Conservation (phyloP, 2,888 invertebrate genomes). For the Xestoiulus laeticollis region DNA sequence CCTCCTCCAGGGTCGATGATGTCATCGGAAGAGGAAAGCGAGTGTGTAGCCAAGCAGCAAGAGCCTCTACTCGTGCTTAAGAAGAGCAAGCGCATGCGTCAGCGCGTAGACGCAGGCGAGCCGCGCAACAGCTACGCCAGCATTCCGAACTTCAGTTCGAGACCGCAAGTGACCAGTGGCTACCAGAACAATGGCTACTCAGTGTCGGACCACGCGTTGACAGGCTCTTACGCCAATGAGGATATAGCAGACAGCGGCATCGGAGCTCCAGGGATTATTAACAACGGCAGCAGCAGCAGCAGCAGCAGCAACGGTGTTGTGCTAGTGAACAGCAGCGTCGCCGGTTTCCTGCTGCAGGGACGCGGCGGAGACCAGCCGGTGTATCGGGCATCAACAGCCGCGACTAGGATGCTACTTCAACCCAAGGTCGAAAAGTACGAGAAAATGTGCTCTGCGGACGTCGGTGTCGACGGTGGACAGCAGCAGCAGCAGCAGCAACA, state of each 20-base stretch:
- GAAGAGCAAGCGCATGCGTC: slow-evolving; percentile 84
- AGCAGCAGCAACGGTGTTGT: neutral
- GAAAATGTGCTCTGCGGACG: slow-evolving; percentile 1
- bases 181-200: slow-evolving; percentile 1
- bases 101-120: slow-evolving; percentile 96
- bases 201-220: neutral
- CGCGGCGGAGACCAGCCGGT: neutral
- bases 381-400: too few species aligned
- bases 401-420: neutral
- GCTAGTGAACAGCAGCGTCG: neutral
- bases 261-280: neutral
- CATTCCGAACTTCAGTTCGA: slow-evolving; percentile 66
- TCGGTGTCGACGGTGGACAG: neutral
- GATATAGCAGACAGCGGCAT: neutral
- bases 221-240: neutral
- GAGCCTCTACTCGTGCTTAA: slow-evolving; percentile 51
- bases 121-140: slow-evolving; percentile 87
- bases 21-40: slow-evolving; percentile 56
- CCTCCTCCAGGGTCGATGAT: slow-evolving; percentile 49
- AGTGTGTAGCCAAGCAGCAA: slow-evolving; percentile 48
- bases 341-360: neutral
- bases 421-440: neutral
- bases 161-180: slow-evolving; percentile 53
- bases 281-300: neutral
- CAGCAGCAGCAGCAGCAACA: neutral